Percentiles rank a stretch among this genome's conserved stretches.
These are phyloP conservation scores for Clanis bilineata DNA, from an alignment of 2,888 invertebrate genomes.

Conservation along the genomic window DNA sequence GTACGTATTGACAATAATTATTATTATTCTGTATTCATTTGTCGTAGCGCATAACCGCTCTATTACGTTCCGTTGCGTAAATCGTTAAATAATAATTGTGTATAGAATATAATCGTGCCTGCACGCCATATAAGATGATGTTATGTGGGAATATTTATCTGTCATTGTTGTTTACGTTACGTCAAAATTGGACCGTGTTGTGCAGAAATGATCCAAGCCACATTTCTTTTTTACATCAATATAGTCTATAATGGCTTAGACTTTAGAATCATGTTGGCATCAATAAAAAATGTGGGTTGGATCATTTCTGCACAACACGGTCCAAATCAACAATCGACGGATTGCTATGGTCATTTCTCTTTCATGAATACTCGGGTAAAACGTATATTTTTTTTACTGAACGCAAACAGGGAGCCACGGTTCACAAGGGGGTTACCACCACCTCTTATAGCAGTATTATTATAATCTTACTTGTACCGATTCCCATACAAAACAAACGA, in stretches of 20 bases:
- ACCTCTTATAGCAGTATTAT: too few relatives aligned
- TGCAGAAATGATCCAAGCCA: too few relatives aligned
- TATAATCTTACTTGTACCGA: too few relatives aligned
- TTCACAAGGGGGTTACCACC: too few relatives aligned
- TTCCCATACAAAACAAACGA: too few relatives aligned
- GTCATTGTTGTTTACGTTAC: background rate
- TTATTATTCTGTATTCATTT: conserved; percentile 24
- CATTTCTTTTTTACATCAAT: too few relatives aligned
- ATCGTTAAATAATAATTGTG: conserved; percentile 27
- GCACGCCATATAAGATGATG: background rate
- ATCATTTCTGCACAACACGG: too few relatives aligned
- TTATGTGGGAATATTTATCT: conserved; percentile 11
- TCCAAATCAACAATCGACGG: background rate
- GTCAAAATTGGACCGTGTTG: too few relatives aligned
- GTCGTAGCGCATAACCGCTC: conserved; percentile 20
- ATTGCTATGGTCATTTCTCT: background rate
- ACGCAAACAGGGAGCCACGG: too few relatives aligned
- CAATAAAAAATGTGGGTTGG: too few relatives aligned
- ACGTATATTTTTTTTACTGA: background rate
- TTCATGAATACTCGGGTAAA: background rate
- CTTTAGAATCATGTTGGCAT: too few relatives aligned
- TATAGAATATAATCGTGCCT: conserved; percentile 19
- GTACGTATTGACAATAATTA: conserved; percentile 20
- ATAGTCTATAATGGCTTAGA: too few relatives aligned
- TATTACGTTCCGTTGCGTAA: conserved; percentile 30